These are phyloP conservation scores for Lateolabrax maculatus DNA, from an alignment of 2,797 vertebrate species.

Conservation along the genomic window DNA sequence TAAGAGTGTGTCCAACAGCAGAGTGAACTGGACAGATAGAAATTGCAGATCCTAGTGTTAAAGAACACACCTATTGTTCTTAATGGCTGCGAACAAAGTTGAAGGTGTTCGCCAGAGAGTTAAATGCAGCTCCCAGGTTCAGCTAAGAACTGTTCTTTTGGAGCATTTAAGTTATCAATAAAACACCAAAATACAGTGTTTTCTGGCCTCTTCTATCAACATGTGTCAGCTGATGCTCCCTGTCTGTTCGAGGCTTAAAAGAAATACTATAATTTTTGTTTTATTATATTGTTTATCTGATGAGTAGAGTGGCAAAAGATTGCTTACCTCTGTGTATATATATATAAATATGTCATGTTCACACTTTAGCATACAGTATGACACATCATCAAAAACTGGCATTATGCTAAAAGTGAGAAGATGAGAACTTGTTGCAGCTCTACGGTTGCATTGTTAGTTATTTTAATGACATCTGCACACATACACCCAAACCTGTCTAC, in stretches of 20 bases:
- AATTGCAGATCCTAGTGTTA: background rate
- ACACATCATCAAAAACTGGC: slow-evolving; percentile 16
- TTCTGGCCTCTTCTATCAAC: background rate
- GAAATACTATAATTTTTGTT: background rate
- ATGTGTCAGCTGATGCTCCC: background rate
- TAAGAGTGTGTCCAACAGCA: background rate
- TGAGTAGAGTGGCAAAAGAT: background rate
- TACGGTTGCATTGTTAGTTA: slow-evolving; percentile 1
- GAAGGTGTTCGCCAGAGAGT: background rate
- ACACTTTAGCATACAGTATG: slow-evolving; percentile 6
- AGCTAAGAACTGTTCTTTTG: slow-evolving; percentile 17
- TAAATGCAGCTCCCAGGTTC: slow-evolving; percentile 1
- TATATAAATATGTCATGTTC: slow-evolving; percentile 15
- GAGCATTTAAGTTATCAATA: background rate
- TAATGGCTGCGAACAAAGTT: slow-evolving; percentile 3
- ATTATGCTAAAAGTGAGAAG: background rate
- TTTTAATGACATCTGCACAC: slow-evolving; percentile 31
- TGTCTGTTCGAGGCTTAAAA: background rate
- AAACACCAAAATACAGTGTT: background rate
- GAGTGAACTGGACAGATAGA: background rate
- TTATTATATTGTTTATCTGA: no score
- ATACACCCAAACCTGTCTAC: slow-evolving; percentile 28
- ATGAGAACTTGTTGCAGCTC: slow-evolving; percentile 19
- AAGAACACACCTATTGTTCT: background rate
- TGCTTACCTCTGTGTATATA: background rate